Conservation (phyloP, 2,113 vertebrate species). For the Campylomormyrus tamandua region DNA sequence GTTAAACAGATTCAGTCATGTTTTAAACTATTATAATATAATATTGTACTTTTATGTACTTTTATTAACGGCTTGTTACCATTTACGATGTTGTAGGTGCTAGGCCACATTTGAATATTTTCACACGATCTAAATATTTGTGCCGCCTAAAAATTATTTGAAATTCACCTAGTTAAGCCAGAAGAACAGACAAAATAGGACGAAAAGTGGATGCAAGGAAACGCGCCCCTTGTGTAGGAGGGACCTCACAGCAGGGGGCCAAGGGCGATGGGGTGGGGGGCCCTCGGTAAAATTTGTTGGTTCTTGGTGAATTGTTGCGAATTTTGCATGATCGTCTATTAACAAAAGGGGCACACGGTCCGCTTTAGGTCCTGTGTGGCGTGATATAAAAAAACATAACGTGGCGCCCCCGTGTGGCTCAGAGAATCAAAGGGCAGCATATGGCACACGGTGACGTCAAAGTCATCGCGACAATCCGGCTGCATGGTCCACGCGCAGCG, state of each 20-base stretch:
- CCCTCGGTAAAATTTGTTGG: background rate
- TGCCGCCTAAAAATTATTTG: background rate
- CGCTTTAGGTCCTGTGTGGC: background rate
- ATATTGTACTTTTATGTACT: background rate
- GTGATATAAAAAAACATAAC: background rate
- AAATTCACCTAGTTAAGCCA: background rate
- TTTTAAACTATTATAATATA: background rate
- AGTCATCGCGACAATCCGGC: background rate
- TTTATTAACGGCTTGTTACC: background rate
- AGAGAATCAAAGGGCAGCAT: background rate
- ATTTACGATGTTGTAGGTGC: background rate
- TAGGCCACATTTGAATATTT: background rate
- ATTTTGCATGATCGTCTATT: background rate
- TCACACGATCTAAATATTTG: background rate
- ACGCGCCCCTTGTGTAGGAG: background rate
- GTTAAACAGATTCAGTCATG: background rate
- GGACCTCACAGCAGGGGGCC: background rate
- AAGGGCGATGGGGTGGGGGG: background rate
- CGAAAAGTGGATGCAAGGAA: background rate
- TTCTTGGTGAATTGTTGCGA: background rate
- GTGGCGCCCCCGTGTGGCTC: background rate
- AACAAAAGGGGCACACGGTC: background rate
- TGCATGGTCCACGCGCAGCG: slow-evolving; percentile 7
- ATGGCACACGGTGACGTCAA: background rate
- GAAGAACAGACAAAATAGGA: background rate